A percentile compares a stretch with the other conserved stretches of the same genome.
phyloP scores from a whole-genome alignment of 2,113 vertebrate genomes.

The Halichoerus grypus region DNA sequence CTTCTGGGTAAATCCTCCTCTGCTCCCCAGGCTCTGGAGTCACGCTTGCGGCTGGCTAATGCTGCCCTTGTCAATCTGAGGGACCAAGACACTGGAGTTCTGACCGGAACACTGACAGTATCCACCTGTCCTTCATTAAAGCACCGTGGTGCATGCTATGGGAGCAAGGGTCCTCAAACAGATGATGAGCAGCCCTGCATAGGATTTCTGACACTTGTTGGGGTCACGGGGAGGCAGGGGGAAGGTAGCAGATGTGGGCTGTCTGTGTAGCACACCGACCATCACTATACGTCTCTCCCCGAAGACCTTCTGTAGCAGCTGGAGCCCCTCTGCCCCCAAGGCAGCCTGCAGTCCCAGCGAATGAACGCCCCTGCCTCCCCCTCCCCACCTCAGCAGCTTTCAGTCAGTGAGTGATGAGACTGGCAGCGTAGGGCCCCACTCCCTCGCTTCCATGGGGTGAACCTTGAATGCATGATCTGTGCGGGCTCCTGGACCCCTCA shows the following conservation, averaged over 20 bases:
- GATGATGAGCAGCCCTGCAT: rapidly evolving
- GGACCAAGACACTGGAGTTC: background rate
- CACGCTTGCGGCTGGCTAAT: background rate
- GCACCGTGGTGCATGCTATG: background rate
- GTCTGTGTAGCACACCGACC: background rate
- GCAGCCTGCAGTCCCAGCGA: background rate
- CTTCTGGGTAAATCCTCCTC: too few relatives aligned
- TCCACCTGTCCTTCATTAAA: background rate
- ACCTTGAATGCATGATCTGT: rapidly evolving
- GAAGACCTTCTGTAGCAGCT: background rate
- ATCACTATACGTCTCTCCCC: background rate
- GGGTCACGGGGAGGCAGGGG: rapidly evolving
- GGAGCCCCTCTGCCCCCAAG: background rate
- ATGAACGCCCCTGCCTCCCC: rapidly evolving
- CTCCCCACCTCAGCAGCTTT: background rate
- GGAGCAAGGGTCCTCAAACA: background rate
- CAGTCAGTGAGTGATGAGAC: background rate
- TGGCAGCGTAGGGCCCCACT: background rate
- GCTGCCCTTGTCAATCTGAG: background rate
- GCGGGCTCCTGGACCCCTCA: background rate
- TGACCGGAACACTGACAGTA: too few relatives aligned
- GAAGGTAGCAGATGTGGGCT: too few relatives aligned
- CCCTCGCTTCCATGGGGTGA: background rate
- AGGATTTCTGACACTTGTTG: background rate
- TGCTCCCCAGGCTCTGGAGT: too few relatives aligned